These are phyloP conservation scores for Clarias pachynema DNA, from an alignment of 2,797 vertebrate genomes.

Conservation along the genomic window DNA sequence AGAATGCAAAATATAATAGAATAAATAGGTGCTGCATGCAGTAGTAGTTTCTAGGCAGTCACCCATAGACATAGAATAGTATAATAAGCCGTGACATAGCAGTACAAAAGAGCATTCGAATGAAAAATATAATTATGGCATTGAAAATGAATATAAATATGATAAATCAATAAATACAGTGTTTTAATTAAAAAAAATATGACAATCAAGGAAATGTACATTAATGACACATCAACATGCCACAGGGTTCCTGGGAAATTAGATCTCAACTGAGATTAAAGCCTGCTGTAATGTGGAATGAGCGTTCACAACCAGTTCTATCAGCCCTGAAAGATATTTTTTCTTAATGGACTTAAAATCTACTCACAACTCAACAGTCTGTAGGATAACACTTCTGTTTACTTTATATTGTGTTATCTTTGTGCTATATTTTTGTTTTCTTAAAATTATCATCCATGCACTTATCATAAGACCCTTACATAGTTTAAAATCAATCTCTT, in stretches of 20 bases:
- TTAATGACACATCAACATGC: background rate
- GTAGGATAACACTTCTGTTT: background rate
- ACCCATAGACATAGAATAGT: background rate
- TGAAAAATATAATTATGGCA: no score
- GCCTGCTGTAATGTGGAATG: background rate
- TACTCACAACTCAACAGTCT: background rate
- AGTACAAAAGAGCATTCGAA: background rate
- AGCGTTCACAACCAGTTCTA: background rate
- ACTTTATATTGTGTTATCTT: background rate
- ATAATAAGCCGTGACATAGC: background rate
- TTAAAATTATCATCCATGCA: background rate
- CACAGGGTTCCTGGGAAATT: background rate
- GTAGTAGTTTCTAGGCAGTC: background rate
- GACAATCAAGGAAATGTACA: no score
- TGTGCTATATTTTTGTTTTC: background rate
- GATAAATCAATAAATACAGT: no score
- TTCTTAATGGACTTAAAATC: background rate
- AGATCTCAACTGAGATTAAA: slow-evolving; percentile 8
- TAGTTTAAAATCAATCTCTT: background rate
- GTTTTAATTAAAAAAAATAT: no score
- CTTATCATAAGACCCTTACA: background rate
- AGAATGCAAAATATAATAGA: background rate
- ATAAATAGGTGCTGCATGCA: background rate
- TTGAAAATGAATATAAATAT: no score
- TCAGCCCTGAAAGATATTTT: background rate